A percentile compares a stretch with the other conserved stretches of the same genome.
Conservation (phyloP, 2,797 vertebrate species). For the Neoniphon sammara region DNA sequence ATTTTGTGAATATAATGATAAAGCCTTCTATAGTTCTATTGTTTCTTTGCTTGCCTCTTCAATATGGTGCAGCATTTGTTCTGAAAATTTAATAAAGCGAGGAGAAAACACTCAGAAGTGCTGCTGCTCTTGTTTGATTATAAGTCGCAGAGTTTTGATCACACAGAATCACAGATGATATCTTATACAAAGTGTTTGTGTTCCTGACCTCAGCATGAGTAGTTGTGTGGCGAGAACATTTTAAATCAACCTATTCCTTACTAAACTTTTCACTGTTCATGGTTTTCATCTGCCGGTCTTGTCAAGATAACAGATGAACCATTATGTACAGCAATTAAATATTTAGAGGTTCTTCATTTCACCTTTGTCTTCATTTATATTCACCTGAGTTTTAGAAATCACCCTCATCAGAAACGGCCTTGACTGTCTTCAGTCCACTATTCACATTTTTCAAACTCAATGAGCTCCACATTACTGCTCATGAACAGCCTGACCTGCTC, state of each 20-base stretch:
- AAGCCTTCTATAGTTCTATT: background rate
- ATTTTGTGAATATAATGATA: no score
- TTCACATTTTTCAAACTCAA: conserved; percentile 24
- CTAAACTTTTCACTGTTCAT: conserved; percentile 24
- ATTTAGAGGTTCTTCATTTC: conserved; percentile 38
- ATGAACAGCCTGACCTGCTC: conserved; percentile 17
- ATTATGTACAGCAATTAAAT: conserved; percentile 32
- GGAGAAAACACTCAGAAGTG: background rate
- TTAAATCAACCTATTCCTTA: conserved; percentile 34
- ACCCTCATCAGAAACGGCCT: conserved; percentile 7
- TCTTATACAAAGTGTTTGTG: background rate
- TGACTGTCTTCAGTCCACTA: conserved; percentile 15
- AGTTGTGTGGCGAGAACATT: conserved; percentile 2
- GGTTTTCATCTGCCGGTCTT: conserved; percentile 32
- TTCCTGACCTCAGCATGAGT: no score
- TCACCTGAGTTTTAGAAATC: conserved; percentile 1
- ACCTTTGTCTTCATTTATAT: conserved; percentile 5
- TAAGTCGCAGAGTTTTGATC: conserved; percentile 1
- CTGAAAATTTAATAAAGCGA: conserved; percentile 22
- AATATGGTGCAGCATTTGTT: conserved; percentile 6
- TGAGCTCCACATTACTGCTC: background rate
- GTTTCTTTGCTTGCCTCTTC: conserved; percentile 23
- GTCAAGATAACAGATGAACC: conserved; percentile 44
- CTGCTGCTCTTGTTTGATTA: conserved; percentile 11
- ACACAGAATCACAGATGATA: conserved; percentile 3